Evolutionary conservation across 2,888 invertebrate genomes (phyloP), one percentile per base, ranked within the genome.

Genomic region (Polymixis lichenea): DNA sequence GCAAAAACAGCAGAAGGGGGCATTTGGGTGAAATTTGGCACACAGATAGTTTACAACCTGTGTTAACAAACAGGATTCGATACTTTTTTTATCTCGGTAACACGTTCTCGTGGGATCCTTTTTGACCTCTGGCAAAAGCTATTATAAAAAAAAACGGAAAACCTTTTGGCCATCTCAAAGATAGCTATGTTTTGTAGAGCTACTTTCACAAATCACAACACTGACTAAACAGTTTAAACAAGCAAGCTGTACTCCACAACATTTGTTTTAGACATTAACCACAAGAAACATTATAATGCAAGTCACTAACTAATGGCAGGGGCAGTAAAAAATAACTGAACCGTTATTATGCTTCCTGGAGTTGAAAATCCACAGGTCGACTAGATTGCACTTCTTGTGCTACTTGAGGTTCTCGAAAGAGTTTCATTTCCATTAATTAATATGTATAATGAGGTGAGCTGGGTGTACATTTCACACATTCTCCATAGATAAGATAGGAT

Each of bases 291-390:
- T 82, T 58, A 78, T 73, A 78, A 76, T 76, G 67, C 72, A 78
- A 77, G 80, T 80, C 84, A 72, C 75, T 87, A 86, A 87, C 85
- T 86, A 86, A 86, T 78, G 75, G 82, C 68, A 60, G 65, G 69
- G 74, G 32, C 51, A 60, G 72, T 77, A 81, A 83, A 89, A 89
- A 89, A 87, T 86, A 76, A 76, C 84, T 78, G 81, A 84, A 82
- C 83, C 80, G 87, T 87, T 89, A 88, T 85, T 87, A 85, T 88
- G 83, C 77, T 84, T 75, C 74, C 75, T 78, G 78, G 62, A 86
- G 78, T 68, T 85, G 74, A 83, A 84, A 86, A 86, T 85, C 85
- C 78, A 82, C 85, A 88, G 82, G 85, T 87, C 84, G 78, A 77
- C 73, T 76, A 83, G 80, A 85, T 84, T 80, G 78, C 76, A 78